These are phyloP conservation scores for Tetraodon nigroviridis DNA, from an alignment of 2,113 vertebrate species.

Conservation along the genomic window DNA sequence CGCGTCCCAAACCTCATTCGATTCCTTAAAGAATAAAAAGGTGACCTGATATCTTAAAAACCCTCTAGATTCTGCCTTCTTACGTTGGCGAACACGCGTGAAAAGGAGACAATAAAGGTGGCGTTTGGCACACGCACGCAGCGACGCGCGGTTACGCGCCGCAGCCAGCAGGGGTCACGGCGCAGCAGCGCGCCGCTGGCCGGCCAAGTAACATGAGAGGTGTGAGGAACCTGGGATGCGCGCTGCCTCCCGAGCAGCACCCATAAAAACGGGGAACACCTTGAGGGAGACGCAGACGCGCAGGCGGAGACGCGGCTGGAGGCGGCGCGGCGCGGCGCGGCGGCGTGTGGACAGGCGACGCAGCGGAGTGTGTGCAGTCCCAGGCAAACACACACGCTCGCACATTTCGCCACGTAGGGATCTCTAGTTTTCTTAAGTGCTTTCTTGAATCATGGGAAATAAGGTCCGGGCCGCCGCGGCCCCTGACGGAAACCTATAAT, in stretches of 20 bases:
- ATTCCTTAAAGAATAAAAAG: not conserved
- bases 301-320: constrained; percentile 13
- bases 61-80: not conserved
- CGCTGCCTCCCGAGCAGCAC: constrained; percentile 33
- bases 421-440: constrained; percentile 19
- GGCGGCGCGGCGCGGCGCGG: constrained; percentile 4
- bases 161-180: constrained; percentile 51
- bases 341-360: constrained; percentile 22
- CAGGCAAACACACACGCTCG: constrained; percentile 34
- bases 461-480: constrained; percentile 12
- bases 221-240: constrained; percentile 58
- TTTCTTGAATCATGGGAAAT: constrained; percentile 10
- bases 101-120: constrained; percentile 4
- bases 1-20: not conserved
- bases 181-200: constrained; percentile 34
- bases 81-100: constrained; percentile 31
- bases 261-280: constrained; percentile 57
- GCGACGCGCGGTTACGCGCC: not conserved
- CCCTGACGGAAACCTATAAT: constrained; percentile 48
- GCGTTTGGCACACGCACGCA: constrained; percentile 10
- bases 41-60: not conserved
- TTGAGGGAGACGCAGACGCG: constrained; percentile 49
- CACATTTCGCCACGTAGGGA: constrained; percentile 25
- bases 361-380: constrained; percentile 49
- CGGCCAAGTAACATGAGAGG: constrained; percentile 46